Evolutionary conservation across 2,797 vertebrate species (phyloP), one percentile per base, ranked within the genome.

Genomic region (Sardinella longiceps): DNA sequence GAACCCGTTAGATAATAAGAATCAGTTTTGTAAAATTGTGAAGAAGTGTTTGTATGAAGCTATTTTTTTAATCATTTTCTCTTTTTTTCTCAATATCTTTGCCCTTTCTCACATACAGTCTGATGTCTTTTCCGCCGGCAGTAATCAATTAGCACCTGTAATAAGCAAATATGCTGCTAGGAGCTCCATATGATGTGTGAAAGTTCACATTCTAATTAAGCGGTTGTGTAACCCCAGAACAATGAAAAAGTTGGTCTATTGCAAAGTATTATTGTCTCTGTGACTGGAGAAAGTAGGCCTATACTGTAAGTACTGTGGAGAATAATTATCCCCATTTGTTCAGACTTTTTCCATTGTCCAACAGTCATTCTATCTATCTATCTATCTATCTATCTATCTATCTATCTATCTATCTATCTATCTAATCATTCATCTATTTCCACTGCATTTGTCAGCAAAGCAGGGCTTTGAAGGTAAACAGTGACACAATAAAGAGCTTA

Each of bases 401-500:
- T 70, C 63, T 37, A 23, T 28, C 53, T 7, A n/a, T 58, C 53
- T 7, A n/a, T n/a, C 53, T 1, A 58, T 74, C 66, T 39, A 74
- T 39, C 30, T 18, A 77, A 23, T 20, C 14, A 77, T 14, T 33
- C 5, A 70, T 77, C 18, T 77, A 77, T 77, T 77, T 28, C n/a
- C 77, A 60, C 70, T 85, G 84, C 84, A 81, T 87, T 82, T 63
- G 48, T 37, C 82, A 70, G 83, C 39, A 70, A 39, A 80, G 81
- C 28, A 46, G 81, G 48, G 84, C 82, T 70, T 85, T 63, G 82
- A 81, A 83, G 80, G 80, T 81, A 86, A 86, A 88, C 85, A 84
- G 60, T 60, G 81, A 58, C 80, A 80, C 39, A 48, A 80, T 85
- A 82, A 87, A 85, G 50, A 85, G 87, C 87, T 88, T 89, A 87